Percentiles rank a stretch among this genome's conserved stretches.
Conservation (phyloP, 1,140 invertebrate species). For the Dolichoris vasculosae region DNA sequence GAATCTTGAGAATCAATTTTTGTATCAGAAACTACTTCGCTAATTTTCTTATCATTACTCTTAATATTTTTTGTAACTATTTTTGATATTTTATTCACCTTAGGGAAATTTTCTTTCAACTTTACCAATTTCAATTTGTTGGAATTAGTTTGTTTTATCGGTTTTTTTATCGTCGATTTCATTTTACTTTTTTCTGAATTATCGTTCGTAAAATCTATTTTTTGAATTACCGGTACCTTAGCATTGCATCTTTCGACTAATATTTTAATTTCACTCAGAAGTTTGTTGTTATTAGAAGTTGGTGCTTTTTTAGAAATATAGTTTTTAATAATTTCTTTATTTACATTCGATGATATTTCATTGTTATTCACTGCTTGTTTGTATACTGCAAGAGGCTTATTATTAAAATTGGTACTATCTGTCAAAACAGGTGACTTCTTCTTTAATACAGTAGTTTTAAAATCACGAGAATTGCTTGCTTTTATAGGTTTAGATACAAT, state of each 20-base stretch:
- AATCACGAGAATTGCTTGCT: neutral
- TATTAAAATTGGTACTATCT: conserved; percentile 57
- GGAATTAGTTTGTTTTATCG: neutral
- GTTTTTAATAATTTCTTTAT: neutral
- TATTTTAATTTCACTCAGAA: neutral
- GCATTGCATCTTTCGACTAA: neutral
- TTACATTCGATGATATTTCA: conserved; percentile 22
- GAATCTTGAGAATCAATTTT: neutral
- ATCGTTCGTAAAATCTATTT: neutral
- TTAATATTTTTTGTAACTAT: neutral
- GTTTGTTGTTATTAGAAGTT: neutral
- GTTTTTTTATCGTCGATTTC: neutral
- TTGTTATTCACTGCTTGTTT: neutral
- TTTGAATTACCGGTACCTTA: neutral
- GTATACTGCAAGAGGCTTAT: conserved; percentile 40
- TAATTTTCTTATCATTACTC: neutral
- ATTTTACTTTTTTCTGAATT: neutral
- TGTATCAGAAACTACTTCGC: neutral
- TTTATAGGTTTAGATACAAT: neutral
- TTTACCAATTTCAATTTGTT: neutral
- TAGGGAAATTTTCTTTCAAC: neutral
- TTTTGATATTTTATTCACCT: neutral
- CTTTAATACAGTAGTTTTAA: neutral
- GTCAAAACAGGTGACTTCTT: conserved; percentile 53
- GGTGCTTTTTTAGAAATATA: neutral